Evolutionary conservation across 2,797 vertebrate species (phyloP), one percentile per base, ranked within the genome.

Genomic region (Poecilia wingei): DNA sequence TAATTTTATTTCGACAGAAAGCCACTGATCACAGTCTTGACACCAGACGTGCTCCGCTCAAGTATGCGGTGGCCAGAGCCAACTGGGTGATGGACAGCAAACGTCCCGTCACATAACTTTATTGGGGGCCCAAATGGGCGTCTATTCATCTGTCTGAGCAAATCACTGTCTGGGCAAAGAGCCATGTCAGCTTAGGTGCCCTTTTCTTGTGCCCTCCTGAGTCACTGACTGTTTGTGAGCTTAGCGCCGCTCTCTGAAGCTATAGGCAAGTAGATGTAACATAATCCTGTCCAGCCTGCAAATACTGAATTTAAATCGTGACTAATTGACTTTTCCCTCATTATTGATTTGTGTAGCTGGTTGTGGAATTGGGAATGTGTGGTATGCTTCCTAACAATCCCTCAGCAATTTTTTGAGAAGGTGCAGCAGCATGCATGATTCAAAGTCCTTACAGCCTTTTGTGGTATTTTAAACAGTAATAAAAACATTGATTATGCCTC

Each of bases 1-100:
- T 73, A 88, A 61, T 70, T 55, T 69, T 74, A 87, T 77, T 85
- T 91, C 75, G 86, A 86, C 81, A 82, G 22, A 57, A 79, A 88
- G 91, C 88, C 92, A 94, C 90, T 75, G 87, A 94, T 95, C 94
- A 95, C 93, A 92, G 89, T 89, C 91, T 88, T 93, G 91, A 94
- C 94, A 93, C 91, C 93, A 94, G 90, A 91, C 88, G 85, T 87
- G 59, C 92, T 94, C 90, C 84, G 81, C 90, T 86, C 90, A 94
- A 93, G 89, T 93, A 93, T 93, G 92, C 89, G 86, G 88, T 86
- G 89, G 92, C 87, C 87, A 90, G 84, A 93, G 92, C 92, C 93
- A 94, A 93, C 92, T 91, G 91, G 66, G 92, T 91, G 92, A 93
- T 89, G 88, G 93, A 94, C 92, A 94, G 91, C 92, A 91, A 93